Evolutionary conservation across 2,113 vertebrate species (phyloP).

Genomic region (Etheostoma spectabile): DNA sequence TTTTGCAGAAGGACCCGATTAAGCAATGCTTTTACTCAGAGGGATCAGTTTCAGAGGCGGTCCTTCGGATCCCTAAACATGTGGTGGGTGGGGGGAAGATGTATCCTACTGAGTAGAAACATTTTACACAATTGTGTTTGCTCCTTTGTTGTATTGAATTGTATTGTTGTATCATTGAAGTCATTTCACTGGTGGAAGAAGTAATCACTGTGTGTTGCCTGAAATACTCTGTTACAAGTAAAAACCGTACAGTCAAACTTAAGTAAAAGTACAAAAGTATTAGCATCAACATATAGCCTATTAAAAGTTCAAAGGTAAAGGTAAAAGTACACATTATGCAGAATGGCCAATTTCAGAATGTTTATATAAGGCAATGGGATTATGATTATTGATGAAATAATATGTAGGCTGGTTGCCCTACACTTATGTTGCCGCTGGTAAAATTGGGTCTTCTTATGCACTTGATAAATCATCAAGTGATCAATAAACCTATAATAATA

Average conservation of each 20-base stretch:
- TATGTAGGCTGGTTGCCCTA: too few species aligned
- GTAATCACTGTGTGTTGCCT: too few species aligned
- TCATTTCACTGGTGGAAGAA: background rate
- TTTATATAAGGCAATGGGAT: too few species aligned
- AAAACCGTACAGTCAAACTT: too few species aligned
- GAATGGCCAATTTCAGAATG: too few species aligned
- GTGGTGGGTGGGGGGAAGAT: slow-evolving; percentile 11
- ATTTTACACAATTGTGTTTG: background rate
- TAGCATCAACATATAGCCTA: background rate
- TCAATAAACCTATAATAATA: background rate
- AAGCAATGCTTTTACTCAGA: background rate
- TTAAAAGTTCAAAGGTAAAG: too few species aligned
- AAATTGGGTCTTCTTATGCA: background rate
- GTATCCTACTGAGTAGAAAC: background rate
- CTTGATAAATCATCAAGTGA: background rate
- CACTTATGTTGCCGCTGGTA: too few species aligned
- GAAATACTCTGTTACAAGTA: too few species aligned
- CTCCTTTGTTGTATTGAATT: too few species aligned
- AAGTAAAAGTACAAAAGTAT: background rate
- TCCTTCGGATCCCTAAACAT: slow-evolving; percentile 12
- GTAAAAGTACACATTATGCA: too few species aligned
- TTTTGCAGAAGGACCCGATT: slow-evolving; percentile 1
- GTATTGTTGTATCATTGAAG: too few species aligned
- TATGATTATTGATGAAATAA: too few species aligned
- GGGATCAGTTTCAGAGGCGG: slow-evolving; percentile 50